These are phyloP conservation scores for Nymphalis polychloros DNA, from an alignment of 2,888 invertebrate species.

Conservation along the genomic window DNA sequence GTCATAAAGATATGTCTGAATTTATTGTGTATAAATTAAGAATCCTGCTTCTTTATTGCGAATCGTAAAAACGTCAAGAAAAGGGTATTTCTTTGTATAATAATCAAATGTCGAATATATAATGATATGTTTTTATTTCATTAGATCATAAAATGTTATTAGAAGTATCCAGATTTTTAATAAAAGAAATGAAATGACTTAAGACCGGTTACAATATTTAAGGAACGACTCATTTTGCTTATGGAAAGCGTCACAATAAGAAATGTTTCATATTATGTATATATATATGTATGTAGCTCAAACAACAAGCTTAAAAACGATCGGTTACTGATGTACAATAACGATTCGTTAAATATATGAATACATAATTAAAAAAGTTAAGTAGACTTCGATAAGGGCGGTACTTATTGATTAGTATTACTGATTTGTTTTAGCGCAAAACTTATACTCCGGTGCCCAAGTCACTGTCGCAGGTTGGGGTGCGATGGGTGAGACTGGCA, in stretches of 20 bases:
- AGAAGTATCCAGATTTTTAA: background rate
- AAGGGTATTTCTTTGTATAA: conserved; percentile 3
- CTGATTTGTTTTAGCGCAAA: conserved; percentile 66
- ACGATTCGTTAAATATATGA: no score
- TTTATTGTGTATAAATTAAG: conserved; percentile 30
- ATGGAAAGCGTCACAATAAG: no score
- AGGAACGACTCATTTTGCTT: no score
- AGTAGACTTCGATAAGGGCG: no score
- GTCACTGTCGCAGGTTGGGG: conserved; percentile 94
- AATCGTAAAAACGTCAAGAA: conserved; percentile 23
- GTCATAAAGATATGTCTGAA: conserved; percentile 23
- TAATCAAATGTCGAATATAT: background rate
- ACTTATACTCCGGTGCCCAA: conserved; percentile 84
- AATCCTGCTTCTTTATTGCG: conserved; percentile 19
- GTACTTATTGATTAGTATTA: no score
- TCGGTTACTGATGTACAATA: no score
- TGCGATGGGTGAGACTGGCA: conserved; percentile 90
- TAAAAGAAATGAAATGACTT: background rate
- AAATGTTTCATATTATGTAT: no score
- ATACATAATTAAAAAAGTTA: background rate
- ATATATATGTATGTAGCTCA: no score
- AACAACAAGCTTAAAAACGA: no score
- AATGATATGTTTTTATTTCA: conserved; percentile 9
- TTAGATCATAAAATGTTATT: conserved; percentile 2
- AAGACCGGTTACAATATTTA: no score